These are phyloP conservation scores for Pardalotus punctatus DNA, from an alignment of 2,113 vertebrate genomes.

Conservation along the genomic window DNA sequence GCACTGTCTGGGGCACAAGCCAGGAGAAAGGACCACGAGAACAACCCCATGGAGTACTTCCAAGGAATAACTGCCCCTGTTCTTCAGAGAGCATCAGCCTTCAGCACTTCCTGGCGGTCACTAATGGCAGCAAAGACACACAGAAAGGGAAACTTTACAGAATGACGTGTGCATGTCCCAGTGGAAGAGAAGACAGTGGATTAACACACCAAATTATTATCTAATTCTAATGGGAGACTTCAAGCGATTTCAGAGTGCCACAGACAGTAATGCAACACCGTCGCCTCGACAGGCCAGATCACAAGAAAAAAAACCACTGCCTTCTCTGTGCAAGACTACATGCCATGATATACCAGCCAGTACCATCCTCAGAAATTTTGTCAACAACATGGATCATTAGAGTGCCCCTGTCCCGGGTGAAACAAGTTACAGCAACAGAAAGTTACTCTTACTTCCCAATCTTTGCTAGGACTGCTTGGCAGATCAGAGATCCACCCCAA, in stretches of 20 bases:
- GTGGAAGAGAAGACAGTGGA: neutral
- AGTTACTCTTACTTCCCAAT: rapidly evolving
- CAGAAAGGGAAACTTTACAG: neutral
- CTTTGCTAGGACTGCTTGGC: neutral
- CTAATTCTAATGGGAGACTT: neutral
- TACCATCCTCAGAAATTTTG: neutral
- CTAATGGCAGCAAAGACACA: neutral
- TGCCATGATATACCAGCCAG: neutral
- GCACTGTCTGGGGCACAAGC: neutral
- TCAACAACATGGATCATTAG: neutral
- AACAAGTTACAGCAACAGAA: neutral
- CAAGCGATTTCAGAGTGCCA: neutral
- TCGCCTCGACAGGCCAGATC: neutral
- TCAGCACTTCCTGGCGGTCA: neutral
- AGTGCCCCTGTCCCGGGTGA: neutral
- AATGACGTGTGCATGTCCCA: neutral
- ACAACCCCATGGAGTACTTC: neutral
- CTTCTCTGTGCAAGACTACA: neutral
- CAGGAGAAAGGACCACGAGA: neutral
- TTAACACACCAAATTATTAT: neutral
- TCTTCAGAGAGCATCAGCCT: neutral
- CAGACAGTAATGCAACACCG: neutral
- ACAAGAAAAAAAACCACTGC: neutral
- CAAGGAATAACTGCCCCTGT: neutral
- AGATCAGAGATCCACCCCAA: neutral